phyloP scores from a whole-genome alignment of 1,140 invertebrate species.

The Bombus waltoni region DNA sequence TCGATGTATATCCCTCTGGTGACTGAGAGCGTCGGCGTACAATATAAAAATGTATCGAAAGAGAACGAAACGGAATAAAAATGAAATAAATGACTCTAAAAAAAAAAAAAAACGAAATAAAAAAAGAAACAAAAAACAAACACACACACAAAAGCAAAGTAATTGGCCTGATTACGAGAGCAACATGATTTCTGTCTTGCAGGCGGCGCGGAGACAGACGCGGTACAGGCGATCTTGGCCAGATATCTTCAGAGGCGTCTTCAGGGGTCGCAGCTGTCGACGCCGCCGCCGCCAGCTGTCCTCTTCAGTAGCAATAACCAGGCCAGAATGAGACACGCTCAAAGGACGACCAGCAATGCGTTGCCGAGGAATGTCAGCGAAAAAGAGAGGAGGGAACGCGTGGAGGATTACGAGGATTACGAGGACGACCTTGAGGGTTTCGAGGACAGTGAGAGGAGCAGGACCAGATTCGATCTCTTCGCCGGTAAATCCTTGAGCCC shows the following conservation, averaged over 20 bases:
- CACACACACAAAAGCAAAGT: not conserved
- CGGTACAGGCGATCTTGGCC: constrained; percentile 74
- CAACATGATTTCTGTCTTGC: constrained; percentile 72
- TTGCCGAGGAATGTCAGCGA: constrained; percentile 55
- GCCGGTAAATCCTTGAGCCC: constrained; percentile 59
- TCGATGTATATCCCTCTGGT: not conserved
- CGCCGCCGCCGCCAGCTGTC: constrained; percentile 73
- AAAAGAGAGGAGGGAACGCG: constrained; percentile 56
- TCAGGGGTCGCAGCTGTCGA: constrained; percentile 70
- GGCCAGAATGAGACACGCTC: constrained; percentile 56
- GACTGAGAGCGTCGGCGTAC: no score
- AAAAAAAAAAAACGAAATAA: not conserved
- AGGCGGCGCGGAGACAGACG: constrained; percentile 72
- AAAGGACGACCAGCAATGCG: constrained; percentile 45
- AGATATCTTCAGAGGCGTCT: constrained; percentile 75
- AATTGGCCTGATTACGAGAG: constrained; percentile 55
- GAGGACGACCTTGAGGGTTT: constrained; percentile 74
- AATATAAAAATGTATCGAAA: not conserved
- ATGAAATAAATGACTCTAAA: not conserved
- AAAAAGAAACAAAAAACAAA: not conserved
- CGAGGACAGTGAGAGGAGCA: constrained; percentile 74
- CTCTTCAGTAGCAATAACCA: constrained; percentile 69
- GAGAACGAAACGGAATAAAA: not conserved
- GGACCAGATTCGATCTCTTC: constrained; percentile 75
- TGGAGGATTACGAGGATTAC: constrained; percentile 75